Evolutionary conservation across 2,888 invertebrate species (phyloP), one percentile per base, ranked within the genome.

Genomic region (Macrophya alboannulata): DNA sequence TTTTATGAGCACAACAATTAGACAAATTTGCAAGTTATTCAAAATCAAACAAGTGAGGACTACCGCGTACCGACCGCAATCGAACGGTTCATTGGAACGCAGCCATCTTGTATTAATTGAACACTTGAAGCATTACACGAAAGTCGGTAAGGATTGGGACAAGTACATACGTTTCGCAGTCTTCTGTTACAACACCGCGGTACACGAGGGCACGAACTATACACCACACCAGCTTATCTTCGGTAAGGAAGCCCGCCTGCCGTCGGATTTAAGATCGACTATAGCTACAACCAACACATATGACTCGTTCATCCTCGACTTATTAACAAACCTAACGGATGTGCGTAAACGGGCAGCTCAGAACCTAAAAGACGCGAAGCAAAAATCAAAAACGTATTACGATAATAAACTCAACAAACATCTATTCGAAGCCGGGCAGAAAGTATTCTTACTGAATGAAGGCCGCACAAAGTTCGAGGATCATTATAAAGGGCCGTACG

Each of bases 311-410:
- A 6, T 86, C 4, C 55, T 84, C 48, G 85, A 90, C 55, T 62
- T 89, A 15, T 86, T 82, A 79, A 40, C 85, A 37, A 87, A 85
- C 85, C 77, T 89, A 86, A 86, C 86, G 81, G 88, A 84, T 9
- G 72, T 88, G 4, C 83, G 84, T 31, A 68, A 88, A 84, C 81
- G 86, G 10, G 89, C 89, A 17, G 71, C 84, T 40, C 85, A 90
- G 62, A 88, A 89, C 68, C 31, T 89, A 84, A 84, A 88, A 43
- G 55, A 74, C 21, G 74, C 84, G 0, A 84, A 74, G 31, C 10
- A 8, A 1, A 71, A 37, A 45, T 72, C 21, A 6, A 84, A 84
- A 51, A 10, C 25, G 15, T 68, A 45, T 3, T 84, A 84, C 9
- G 84, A 84, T 55, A 43, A n/a, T 10, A 25, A 17, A 45, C 17